Conservation (phyloP, 2,888 invertebrate species). For the Oligia latruncula region DNA sequence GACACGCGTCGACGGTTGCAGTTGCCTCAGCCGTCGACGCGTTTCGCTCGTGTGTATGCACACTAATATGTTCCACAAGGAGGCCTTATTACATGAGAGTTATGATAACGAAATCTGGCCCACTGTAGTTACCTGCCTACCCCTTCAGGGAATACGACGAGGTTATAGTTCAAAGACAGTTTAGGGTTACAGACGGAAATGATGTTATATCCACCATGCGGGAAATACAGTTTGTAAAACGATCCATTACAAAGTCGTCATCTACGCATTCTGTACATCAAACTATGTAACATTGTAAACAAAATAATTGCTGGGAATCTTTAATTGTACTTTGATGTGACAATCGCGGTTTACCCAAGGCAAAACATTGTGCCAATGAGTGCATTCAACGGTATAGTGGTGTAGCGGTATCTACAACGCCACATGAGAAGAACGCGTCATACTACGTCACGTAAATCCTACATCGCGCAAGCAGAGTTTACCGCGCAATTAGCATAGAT, state of each 20-base stretch:
- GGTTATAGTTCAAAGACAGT: conserved; percentile 15
- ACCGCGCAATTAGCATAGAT: no score
- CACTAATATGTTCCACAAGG: neutral
- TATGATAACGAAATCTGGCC: neutral
- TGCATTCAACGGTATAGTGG: no score
- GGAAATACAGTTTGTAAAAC: neutral
- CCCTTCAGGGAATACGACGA: neutral
- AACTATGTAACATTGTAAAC: neutral
- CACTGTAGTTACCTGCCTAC: neutral
- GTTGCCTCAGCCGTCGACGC: no score
- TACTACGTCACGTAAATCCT: no score
- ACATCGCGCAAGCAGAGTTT: no score
- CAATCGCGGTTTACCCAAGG: no score
- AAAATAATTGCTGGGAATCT: neutral
- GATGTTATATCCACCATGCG: neutral
- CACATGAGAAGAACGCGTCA: no score
- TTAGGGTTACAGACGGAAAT: neutral
- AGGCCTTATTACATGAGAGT: neutral
- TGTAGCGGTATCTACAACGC: no score
- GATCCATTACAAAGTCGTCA: neutral
- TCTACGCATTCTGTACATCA: neutral
- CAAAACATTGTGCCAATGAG: no score
- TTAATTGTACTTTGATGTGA: no score
- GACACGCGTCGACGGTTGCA: no score
- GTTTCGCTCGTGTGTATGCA: no score